Conservation (phyloP, 2,888 invertebrate species). For the Choristoneura rosaceana region DNA sequence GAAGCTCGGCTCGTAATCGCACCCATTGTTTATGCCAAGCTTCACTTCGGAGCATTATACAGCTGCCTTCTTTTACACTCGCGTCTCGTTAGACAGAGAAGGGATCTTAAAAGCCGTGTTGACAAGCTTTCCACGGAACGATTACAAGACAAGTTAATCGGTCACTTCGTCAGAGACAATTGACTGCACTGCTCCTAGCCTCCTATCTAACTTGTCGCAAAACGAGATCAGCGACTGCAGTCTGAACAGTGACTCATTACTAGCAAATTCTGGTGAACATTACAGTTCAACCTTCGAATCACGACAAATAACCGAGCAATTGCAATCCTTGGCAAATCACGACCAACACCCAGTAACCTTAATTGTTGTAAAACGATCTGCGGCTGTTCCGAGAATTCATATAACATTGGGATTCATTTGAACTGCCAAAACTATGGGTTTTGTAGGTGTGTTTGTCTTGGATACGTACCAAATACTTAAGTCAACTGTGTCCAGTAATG, state of each 20-base stretch:
- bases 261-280: not conserved
- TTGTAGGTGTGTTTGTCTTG: not conserved
- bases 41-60: slow-evolving; percentile 11
- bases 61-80: not conserved
- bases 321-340: slow-evolving; percentile 21
- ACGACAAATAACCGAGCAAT: slow-evolving; percentile 5
- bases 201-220: not conserved
- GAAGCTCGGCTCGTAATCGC: slow-evolving; percentile 44
- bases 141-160: slow-evolving; percentile 3
- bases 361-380: slow-evolving; percentile 22
- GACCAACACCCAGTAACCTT: slow-evolving; percentile 32
- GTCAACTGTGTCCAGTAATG: slow-evolving; percentile 5
- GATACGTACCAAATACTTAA: slow-evolving; percentile 2
- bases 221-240: not conserved
- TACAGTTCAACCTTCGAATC: slow-evolving; percentile 12
- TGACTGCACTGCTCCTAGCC: not conserved
- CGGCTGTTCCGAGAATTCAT: slow-evolving; percentile 15
- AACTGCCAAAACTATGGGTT: slow-evolving; percentile 9
- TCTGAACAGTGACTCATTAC: slow-evolving; percentile 13
- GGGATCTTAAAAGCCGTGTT: not conserved
- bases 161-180: not conserved
- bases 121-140: not conserved
- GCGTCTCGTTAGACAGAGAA: slow-evolving; percentile 9
- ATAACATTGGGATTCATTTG: slow-evolving; percentile 2
- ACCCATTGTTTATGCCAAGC: slow-evolving; percentile 43